A percentile compares a stretch with the other conserved stretches of the same genome.
These are phyloP conservation scores for Hypomecis punctinalis DNA, from an alignment of 2,888 invertebrate genomes.

Conservation along the genomic window DNA sequence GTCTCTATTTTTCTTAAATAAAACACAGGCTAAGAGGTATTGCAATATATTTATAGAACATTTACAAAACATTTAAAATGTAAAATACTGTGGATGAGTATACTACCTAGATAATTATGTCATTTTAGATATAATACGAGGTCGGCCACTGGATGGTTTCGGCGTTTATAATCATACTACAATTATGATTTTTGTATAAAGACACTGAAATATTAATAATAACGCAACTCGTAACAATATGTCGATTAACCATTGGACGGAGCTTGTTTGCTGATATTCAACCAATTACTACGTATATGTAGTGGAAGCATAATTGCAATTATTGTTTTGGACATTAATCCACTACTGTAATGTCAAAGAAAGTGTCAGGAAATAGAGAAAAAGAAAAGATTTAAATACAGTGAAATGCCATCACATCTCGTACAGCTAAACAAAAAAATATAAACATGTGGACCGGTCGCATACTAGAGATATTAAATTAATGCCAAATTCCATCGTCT, in stretches of 20 bases:
- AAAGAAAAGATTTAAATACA: no score
- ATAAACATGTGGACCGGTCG: no score
- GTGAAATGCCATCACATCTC: no score
- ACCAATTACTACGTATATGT: no score
- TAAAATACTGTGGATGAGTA: conserved; percentile 62
- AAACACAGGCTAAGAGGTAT: conserved; percentile 63
- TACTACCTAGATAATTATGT: conserved; percentile 18
- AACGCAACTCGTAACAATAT: conserved; percentile 38
- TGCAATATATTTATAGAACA: conserved; percentile 60
- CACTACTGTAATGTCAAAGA: no score
- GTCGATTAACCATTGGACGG: conserved; percentile 68
- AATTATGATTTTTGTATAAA: conserved; percentile 5
- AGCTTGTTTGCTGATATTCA: conserved; percentile 69
- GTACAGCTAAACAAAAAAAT: no score
- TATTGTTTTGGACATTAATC: no score
- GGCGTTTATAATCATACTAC: conserved; percentile 27
- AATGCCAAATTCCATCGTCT: no score
- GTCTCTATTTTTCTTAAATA: conserved; percentile 28
- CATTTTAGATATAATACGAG: conserved; percentile 35
- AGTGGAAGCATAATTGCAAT: no score
- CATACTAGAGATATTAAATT: no score
- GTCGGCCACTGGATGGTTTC: conserved; percentile 51
- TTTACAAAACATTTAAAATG: conserved; percentile 64
- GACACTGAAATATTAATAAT: conserved; percentile 22
- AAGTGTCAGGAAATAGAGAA: no score